Percentiles rank a stretch among this genome's conserved stretches.
Conservation (phyloP, 2,113 vertebrate genomes). For the Turdus rufiventris region DNA sequence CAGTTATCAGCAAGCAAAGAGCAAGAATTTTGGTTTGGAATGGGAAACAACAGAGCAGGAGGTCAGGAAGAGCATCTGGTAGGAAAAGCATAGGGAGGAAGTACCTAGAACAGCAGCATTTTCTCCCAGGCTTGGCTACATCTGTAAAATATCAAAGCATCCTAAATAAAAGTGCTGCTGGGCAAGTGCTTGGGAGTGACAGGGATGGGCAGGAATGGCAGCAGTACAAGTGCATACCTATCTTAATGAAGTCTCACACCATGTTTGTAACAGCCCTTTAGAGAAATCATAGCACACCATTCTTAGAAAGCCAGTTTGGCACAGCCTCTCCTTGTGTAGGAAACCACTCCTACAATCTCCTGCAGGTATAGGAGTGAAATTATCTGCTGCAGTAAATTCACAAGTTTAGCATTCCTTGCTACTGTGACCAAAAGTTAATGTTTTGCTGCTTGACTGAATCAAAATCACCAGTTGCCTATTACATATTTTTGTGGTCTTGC, state of each 20-base stretch:
- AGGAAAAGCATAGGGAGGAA: background rate
- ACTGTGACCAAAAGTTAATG: conserved; percentile 45
- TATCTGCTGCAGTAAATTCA: background rate
- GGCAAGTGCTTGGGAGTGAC: background rate
- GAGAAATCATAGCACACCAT: background rate
- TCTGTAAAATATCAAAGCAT: background rate
- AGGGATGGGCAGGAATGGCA: background rate
- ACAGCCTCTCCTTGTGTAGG: background rate
- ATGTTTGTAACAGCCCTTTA: background rate
- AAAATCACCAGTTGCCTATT: conserved; percentile 20
- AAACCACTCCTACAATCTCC: background rate
- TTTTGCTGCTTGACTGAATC: conserved; percentile 14
- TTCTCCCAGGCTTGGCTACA: background rate
- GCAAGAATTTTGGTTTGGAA: background rate
- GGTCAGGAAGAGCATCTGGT: background rate
- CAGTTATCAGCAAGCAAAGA: background rate
- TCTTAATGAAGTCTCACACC: background rate
- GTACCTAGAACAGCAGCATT: background rate
- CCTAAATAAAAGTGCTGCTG: background rate
- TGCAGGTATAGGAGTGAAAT: background rate
- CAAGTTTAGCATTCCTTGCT: conserved; percentile 9
- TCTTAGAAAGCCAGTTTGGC: background rate
- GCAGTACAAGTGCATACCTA: background rate
- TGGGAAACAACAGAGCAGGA: background rate
- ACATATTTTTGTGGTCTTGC: background rate